Evolutionary conservation across 2,797 vertebrate genomes (phyloP), one percentile per base, ranked within the genome.

Genomic region (Lagodon rhomboides): DNA sequence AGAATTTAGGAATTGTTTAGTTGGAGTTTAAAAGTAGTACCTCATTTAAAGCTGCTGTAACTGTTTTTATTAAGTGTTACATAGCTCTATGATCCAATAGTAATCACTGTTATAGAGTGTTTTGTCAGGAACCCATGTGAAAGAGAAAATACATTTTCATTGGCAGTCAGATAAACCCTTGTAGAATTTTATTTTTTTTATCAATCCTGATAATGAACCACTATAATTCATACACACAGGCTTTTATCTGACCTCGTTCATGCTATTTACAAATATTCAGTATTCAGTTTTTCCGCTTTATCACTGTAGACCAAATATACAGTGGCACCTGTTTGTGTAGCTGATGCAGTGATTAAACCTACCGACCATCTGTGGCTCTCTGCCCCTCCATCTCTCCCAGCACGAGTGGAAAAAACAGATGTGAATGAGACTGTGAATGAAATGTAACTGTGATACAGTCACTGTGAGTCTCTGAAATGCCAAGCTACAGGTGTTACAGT

Each of bases 401-500:
- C 4, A 3, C 25, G 53, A 49, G 41, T 20, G 71, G 58, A 16
- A 64, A 20, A 2, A 55, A 64, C 83, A 85, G 68, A 72, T 78
- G 64, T 79, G 72, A 58, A 69, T 11, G 46, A 68, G 69, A 18
- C 50, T 49, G 50, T 38, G 34, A 38, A 38, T 38, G 71, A 49
- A 61, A 47, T 53, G 62, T 17, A 63, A 61, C 64, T 38, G 53
- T 74, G 62, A 64, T 67, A 64, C 70, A 75, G 65, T 70, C 62
- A 43, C 51, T 41, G 20, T 65, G 53, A 80, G 60, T 25, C 55
- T 67, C 51, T 51, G 50, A 80, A 81, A 74, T 71, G 68, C 73
- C 61, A 79, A 68, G 10, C 30, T 76, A 79, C 69, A 84, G 79
- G 78, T 78, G 80, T 62, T 50, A 11, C 4, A 34, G 58, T 58